A percentile compares a stretch with the other conserved stretches of the same genome.
Evolutionary conservation across 30 jellyfish, hydroid and myxozoan genomes (phyloP).

Genomic region (Turritopsis dohrnii): DNA sequence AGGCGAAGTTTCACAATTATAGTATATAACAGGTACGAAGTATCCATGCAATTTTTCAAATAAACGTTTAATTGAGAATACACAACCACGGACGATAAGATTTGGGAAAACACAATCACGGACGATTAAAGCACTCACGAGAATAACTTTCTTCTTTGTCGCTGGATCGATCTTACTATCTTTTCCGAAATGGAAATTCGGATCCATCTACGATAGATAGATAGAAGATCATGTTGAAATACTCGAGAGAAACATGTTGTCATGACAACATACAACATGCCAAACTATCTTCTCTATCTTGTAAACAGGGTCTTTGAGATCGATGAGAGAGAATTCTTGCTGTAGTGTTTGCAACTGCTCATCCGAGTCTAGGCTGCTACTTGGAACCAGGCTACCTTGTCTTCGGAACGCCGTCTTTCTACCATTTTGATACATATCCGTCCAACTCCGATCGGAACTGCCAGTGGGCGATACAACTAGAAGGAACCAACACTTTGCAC

Average conservation of each 20-base stretch:
- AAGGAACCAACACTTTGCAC: no score
- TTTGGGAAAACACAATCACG: no score
- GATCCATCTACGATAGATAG: conserved; percentile 54
- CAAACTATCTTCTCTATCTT: conserved; percentile 60
- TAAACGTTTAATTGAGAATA: no score
- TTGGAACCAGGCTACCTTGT: not conserved
- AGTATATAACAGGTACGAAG: no score
- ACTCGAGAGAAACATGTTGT: not conserved
- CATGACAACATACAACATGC: not conserved
- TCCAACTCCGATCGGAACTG: not conserved
- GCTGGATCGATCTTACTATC: conserved; percentile 56
- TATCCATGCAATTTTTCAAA: no score
- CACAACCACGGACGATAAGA: no score
- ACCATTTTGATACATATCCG: not conserved
- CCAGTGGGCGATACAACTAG: not conserved
- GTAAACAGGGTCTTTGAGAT: conserved; percentile 67
- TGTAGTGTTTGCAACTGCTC: conserved; percentile 41
- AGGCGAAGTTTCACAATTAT: not conserved
- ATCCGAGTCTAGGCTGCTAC: not conserved
- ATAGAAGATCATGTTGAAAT: not conserved
- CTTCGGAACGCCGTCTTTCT: conserved; percentile 3
- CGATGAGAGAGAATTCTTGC: conserved; percentile 77
- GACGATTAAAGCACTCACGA: conserved; percentile 58
- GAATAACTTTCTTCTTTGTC: conserved; percentile 44
- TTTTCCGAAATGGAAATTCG: conserved; percentile 62